phyloP scores from a whole-genome alignment of 2,797 vertebrate genomes.

The Zenarchopterus dispar region DNA sequence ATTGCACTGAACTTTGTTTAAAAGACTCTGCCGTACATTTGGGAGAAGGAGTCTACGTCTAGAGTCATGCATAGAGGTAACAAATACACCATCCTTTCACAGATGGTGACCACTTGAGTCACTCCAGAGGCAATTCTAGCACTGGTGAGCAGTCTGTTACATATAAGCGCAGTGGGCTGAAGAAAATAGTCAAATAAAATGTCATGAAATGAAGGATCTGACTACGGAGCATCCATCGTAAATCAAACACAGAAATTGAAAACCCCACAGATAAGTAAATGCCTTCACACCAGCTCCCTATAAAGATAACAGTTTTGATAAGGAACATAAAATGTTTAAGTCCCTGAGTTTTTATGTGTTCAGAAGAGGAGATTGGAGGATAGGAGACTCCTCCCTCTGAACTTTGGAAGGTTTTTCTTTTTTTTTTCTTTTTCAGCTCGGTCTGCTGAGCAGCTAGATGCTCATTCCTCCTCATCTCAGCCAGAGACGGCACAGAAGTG shows the following conservation, averaged over 20 bases:
- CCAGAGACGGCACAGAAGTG: constrained; percentile 26
- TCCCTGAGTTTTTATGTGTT: not conserved
- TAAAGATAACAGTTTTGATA: not conserved
- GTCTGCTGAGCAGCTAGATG: not conserved
- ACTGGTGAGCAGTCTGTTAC: not conserved
- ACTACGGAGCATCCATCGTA: too few relatives aligned
- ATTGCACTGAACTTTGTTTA: constrained; percentile 39
- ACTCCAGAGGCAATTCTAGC: not conserved
- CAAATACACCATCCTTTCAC: not conserved
- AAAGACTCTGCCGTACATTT: constrained; percentile 12
- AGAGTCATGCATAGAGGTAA: not conserved
- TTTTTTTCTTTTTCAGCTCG: not conserved
- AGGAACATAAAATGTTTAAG: not conserved
- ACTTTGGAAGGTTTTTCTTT: constrained; percentile 60
- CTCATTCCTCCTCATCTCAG: constrained; percentile 14
- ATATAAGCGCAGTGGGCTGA: too few relatives aligned
- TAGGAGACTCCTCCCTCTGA: constrained; percentile 72
- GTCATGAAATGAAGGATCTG: too few relatives aligned
- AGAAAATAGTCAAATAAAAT: too few relatives aligned
- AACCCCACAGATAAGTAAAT: too few relatives aligned
- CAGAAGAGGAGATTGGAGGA: constrained; percentile 5
- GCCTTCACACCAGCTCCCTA: not conserved
- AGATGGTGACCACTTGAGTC: not conserved
- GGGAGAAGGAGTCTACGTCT: not conserved
- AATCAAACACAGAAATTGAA: too few relatives aligned